Conservation (phyloP, 2,113 vertebrate genomes). For the Dromiciops gliroides region DNA sequence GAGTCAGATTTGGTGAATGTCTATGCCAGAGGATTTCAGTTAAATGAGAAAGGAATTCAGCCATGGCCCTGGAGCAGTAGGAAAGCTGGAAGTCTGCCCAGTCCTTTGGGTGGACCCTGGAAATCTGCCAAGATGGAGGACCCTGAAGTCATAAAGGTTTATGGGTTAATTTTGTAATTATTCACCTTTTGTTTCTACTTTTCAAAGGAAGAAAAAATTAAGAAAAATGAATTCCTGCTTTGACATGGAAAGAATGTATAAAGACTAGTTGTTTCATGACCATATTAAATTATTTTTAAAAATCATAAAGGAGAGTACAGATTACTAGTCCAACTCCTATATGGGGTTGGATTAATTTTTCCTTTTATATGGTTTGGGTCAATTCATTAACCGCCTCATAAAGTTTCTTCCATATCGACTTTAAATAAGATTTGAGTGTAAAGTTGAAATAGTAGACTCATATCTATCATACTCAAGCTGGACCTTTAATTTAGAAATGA, state of each 20-base stretch:
- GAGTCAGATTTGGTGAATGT: constrained; percentile 44
- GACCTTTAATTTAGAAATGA: not conserved
- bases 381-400: constrained; percentile 18
- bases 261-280: constrained; percentile 32
- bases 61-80: constrained; percentile 54
- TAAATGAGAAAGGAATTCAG: constrained; percentile 66
- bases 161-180: constrained; percentile 75
- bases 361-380: not conserved
- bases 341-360: not conserved
- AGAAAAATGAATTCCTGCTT: constrained; percentile 40
- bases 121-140: constrained; percentile 50
- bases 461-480: not conserved
- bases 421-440: not conserved
- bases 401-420: not conserved
- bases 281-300: not conserved
- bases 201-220: constrained; percentile 27
- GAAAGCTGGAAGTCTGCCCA: constrained; percentile 62
- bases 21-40: constrained; percentile 51
- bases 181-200: constrained; percentile 47
- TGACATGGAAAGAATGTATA: constrained; percentile 54
- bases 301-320: constrained; percentile 1
- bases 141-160: constrained; percentile 42
- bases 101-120: constrained; percentile 37
- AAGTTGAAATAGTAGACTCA: not conserved
- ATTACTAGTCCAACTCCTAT: not conserved